Percentiles rank a stretch among this genome's conserved stretches.
Conservation (phyloP, 2,797 vertebrate genomes). For the Dallia pectoralis region DNA sequence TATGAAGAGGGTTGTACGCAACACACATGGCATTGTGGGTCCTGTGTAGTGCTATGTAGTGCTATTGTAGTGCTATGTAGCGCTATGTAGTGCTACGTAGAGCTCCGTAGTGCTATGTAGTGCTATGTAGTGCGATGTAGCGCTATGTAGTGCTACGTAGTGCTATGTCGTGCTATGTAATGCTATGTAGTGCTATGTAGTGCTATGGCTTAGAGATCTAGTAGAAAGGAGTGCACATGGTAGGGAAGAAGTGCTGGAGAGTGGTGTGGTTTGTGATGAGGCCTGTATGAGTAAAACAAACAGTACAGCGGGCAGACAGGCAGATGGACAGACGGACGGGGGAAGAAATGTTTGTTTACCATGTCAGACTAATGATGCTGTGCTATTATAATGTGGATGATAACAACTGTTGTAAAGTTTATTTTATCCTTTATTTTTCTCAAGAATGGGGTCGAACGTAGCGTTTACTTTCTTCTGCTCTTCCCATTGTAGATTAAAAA, state of each 20-base stretch:
- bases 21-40: not conserved
- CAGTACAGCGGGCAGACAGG: constrained; percentile 47
- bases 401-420: constrained; percentile 38
- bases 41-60: not conserved
- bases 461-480: not conserved
- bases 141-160: no score
- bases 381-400: constrained; percentile 51
- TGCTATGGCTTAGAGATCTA: not conserved
- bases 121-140: no score
- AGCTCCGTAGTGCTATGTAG: no score
- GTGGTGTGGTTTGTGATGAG: constrained; percentile 31
- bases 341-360: constrained; percentile 63
- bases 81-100: no score
- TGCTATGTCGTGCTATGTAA: no score
- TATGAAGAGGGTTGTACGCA: constrained; percentile 50
- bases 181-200: no score
- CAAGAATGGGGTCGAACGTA: constrained; percentile 34
- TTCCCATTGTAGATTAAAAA: not conserved
- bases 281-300: constrained; percentile 70
- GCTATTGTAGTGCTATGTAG: no score
- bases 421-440: constrained; percentile 21
- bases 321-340: constrained; percentile 51
- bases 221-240: not conserved
- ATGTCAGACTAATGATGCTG: constrained; percentile 51
- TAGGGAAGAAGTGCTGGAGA: no score